Percentiles rank a stretch among this genome's conserved stretches.
Evolutionary conservation across 2,888 invertebrate species (phyloP).

Genomic region (Cabera pusaria): DNA sequence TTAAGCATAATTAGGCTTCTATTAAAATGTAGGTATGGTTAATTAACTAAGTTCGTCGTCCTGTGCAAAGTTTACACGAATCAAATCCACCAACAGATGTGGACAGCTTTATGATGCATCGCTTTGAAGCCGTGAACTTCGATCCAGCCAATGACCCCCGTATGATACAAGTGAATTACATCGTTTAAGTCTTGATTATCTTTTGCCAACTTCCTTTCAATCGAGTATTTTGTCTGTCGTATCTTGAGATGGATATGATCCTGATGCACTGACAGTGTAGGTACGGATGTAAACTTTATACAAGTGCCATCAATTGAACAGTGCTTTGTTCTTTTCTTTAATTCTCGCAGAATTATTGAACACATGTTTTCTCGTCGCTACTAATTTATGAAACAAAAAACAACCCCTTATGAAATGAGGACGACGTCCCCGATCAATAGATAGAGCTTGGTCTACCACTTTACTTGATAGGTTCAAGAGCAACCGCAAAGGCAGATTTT

Average conservation of each 20-base stretch:
- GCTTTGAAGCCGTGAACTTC: conserved; percentile 54
- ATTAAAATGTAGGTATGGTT: conserved; percentile 11
- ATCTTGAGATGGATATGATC: conserved; percentile 26
- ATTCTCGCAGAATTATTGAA: too few species aligned
- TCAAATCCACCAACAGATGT: conserved; percentile 37
- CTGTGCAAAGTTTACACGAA: conserved; percentile 28
- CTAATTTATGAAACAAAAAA: background rate
- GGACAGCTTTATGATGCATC: conserved; percentile 41
- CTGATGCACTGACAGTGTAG: conserved; percentile 22
- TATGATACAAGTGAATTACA: conserved; percentile 68
- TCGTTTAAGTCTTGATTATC: conserved; percentile 74
- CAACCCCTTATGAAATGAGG: conserved; percentile 11
- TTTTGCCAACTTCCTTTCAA: conserved; percentile 71
- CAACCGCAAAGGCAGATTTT: conserved; percentile 18
- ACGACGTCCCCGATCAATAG: conserved; percentile 23
- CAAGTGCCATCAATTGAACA: too few species aligned
- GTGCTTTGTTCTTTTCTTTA: too few species aligned
- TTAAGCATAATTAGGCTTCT: conserved; percentile 14
- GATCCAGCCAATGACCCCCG: conserved; percentile 61
- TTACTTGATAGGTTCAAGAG: conserved; percentile 19
- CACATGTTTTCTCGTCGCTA: too few species aligned
- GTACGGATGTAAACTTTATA: too few species aligned
- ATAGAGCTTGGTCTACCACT: conserved; percentile 2
- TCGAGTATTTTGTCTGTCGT: conserved; percentile 23
- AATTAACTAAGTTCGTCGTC: conserved; percentile 11